Percentiles rank a stretch among this genome's conserved stretches.
Conservation (phyloP, 1,140 invertebrate genomes). For the Streblospio benedicti region DNA sequence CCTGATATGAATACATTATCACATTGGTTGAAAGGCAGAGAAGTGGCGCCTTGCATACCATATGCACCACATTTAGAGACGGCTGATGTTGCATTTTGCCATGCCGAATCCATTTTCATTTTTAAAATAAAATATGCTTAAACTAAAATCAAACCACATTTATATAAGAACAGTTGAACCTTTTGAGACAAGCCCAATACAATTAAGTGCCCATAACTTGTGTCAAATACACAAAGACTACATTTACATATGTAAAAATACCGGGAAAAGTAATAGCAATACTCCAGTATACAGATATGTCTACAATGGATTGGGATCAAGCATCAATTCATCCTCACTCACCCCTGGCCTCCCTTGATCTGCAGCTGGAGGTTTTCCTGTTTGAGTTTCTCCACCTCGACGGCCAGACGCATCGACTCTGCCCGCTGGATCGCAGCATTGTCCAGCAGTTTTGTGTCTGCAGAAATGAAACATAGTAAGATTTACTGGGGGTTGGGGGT, state of each 20-base stretch:
- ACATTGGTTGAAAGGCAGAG: neutral
- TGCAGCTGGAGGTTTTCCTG: conserved; percentile 50
- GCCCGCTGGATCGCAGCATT: conserved; percentile 64
- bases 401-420: conserved; percentile 73
- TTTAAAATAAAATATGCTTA: no score
- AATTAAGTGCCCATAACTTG: neutral
- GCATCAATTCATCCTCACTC: conserved; percentile 12
- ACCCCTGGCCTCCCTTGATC: conserved; percentile 29
- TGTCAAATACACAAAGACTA: neutral
- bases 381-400: conserved; percentile 72
- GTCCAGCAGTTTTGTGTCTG: conserved; percentile 81
- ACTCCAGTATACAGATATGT: neutral
- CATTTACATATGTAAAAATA: neutral
- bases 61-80: neutral
- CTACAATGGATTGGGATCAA: neutral
- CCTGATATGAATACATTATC: no score
- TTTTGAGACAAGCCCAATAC: neutral
- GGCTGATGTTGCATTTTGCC: no score
- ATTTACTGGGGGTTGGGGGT: no score
- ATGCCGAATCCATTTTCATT: no score
- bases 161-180: neutral
- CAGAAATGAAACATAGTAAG: no score
- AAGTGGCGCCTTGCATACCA: neutral
- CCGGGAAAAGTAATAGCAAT: neutral
- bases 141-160: neutral